These are phyloP conservation scores for Matsumyia berberina DNA, from an alignment of 2,888 invertebrate species.

Conservation along the genomic window DNA sequence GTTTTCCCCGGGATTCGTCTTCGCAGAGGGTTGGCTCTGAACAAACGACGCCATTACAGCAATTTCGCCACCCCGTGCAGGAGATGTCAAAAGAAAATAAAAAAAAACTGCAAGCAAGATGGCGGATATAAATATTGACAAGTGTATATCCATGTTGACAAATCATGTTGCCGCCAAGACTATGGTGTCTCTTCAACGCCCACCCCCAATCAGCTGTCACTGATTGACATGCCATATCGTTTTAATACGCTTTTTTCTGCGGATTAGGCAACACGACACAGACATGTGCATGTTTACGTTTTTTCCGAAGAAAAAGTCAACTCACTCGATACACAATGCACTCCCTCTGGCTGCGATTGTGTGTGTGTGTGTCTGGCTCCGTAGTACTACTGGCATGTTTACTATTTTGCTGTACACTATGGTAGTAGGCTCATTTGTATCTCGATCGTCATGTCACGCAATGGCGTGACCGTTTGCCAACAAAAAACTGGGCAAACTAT, in stretches of 20 bases:
- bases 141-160: slow-evolving; percentile 44
- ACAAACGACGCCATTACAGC: slow-evolving; percentile 67
- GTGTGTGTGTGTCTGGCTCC: slow-evolving; percentile 35
- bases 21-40: slow-evolving; percentile 56
- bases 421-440: slow-evolving; percentile 75
- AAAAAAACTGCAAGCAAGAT: slow-evolving; percentile 56
- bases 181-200: not conserved
- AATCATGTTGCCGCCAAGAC: slow-evolving; percentile 51
- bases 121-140: slow-evolving; percentile 71
- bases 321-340: slow-evolving; percentile 69
- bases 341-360: slow-evolving; percentile 12
- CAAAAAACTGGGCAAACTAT: slow-evolving; percentile 73
- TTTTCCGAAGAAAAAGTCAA: slow-evolving; percentile 63
- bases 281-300: slow-evolving; percentile 73
- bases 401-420: slow-evolving; percentile 35
- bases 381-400: slow-evolving; percentile 74
- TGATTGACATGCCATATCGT: slow-evolving; percentile 64
- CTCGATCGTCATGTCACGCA: slow-evolving; percentile 78
- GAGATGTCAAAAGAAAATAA: slow-evolving; percentile 31
- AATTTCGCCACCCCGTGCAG: slow-evolving; percentile 14
- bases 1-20: slow-evolving; percentile 55
- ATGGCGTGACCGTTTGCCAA: slow-evolving; percentile 78
- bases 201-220: slow-evolving; percentile 59
- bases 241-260: slow-evolving; percentile 39
- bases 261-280: slow-evolving; percentile 31